Evolutionary conservation across 2,797 vertebrate species (phyloP).

Genomic region (Zenarchopterus dispar): DNA sequence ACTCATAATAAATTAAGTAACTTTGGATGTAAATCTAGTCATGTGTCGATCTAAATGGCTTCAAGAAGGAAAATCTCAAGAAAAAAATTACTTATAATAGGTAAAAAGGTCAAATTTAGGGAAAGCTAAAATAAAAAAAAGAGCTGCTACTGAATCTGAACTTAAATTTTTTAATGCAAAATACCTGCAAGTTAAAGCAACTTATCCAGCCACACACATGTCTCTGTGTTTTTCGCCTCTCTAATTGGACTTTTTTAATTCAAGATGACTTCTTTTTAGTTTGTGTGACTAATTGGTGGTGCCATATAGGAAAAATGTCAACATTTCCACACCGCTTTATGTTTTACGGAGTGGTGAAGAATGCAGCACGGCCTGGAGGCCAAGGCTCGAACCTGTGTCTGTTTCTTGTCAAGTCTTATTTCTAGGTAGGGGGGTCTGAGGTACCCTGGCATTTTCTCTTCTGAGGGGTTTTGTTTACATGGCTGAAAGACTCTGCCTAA

Average conservation of each 20-base stretch:
- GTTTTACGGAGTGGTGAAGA: conserved; percentile 55
- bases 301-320: conserved; percentile 44
- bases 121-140: too few relatives aligned
- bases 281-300: conserved; percentile 50
- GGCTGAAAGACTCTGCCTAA: conserved; percentile 70
- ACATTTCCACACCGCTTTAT: conserved; percentile 51
- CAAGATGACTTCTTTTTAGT: conserved; percentile 25
- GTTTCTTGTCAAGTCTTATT: conserved; percentile 79
- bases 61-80: not conserved
- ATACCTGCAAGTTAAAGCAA: conserved; percentile 11
- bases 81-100: not conserved
- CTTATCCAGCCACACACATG: conserved; percentile 15
- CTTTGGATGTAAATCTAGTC: conserved; percentile 25
- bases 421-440: conserved; percentile 67
- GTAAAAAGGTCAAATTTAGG: too few relatives aligned
- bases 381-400: conserved; percentile 73
- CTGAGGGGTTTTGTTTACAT: conserved; percentile 73
- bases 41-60: conserved; percentile 25
- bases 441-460: conserved; percentile 74
- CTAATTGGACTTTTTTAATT: conserved; percentile 24
- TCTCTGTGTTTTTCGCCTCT: conserved; percentile 6
- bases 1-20: conserved; percentile 23
- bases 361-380: conserved; percentile 65
- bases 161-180: not conserved
- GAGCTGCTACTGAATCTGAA: not conserved